Base-by-base conservation (phyloP, 2,888 invertebrate species). In the Diarsia brunnea region DNA sequence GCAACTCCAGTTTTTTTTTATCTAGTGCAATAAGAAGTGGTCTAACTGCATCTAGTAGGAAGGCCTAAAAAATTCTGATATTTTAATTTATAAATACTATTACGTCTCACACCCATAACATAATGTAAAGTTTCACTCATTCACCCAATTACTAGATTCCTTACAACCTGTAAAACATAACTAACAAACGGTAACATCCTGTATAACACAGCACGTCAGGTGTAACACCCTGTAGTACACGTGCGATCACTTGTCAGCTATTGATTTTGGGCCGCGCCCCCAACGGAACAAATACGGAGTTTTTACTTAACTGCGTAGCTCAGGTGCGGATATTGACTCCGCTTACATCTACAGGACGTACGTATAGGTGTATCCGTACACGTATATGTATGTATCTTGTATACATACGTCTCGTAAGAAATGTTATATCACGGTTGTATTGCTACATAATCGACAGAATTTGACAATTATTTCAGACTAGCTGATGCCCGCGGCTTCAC, bases 181-280 rank as follows among this genome's bases (percentile, higher is more conserved):
- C 19, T 11, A 1, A 3, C n/a, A 63, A 63, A 63, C 10, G 12
- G 21, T 14, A 27, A 51, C 72, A 72, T 1, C 43, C 72, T 75
- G 60, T 81, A 81, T 14, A 69, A 65, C 45, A 58, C 31, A 7
- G 0, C 16, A 14, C 45, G 11, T 14, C 38, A 76, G 51, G 49
- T 53, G 77, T 65, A 75, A 67, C 75, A 77, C 0, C 38, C 75
- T 69, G 73, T 75, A 85, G 58, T 53, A 73, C 73, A 82, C 69
- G 69, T 66, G 69, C 79, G 75, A 79, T 85, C 82, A 87, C 74
- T 82, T 84, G 85, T 85, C 81, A 85, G 84, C 73, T 88, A 88
- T 88, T 88, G 88, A 88, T 89, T 88, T 85, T 72, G 74, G 69
- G 76, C 89, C 89, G 81, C 84, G 79, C 89, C 88, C 81, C 82